These are phyloP conservation scores for Tillus elongatus DNA, from an alignment of 2,888 invertebrate species.

Conservation along the genomic window DNA sequence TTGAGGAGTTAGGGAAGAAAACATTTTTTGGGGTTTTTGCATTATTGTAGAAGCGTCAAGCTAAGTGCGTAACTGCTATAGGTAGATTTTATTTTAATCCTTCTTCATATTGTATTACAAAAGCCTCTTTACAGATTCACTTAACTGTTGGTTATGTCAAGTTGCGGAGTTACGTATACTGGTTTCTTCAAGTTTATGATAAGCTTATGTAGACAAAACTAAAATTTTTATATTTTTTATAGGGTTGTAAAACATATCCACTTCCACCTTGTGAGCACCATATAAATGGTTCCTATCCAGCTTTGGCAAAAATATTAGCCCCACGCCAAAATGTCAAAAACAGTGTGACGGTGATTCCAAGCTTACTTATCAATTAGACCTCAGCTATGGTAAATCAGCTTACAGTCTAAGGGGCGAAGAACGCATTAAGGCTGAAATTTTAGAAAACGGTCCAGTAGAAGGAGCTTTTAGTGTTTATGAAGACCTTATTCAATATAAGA, in stretches of 20 bases:
- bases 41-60: too few relatives aligned
- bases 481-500: slow-evolving; percentile 76
- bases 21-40: too few relatives aligned
- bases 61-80: too few relatives aligned
- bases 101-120: too few relatives aligned
- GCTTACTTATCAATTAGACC: slow-evolving; percentile 61
- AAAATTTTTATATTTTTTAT: too few relatives aligned
- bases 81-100: too few relatives aligned
- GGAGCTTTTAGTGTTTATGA: slow-evolving; percentile 79
- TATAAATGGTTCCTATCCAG: slow-evolving; percentile 64
- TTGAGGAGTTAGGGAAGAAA: too few relatives aligned
- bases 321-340: slow-evolving; percentile 61
- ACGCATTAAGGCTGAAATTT: slow-evolving; percentile 72
- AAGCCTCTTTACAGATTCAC: too few relatives aligned
- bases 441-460: slow-evolving; percentile 80
- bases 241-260: slow-evolving; percentile 80
- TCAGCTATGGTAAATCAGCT: slow-evolving; percentile 60
- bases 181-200: too few relatives aligned
- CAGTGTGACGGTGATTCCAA: slow-evolving; percentile 62
- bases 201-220: too few relatives aligned
- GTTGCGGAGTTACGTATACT: too few relatives aligned
- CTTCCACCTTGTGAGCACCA: slow-evolving; percentile 87
- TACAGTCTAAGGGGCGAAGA: slow-evolving; percentile 51
- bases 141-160: too few relatives aligned
- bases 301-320: slow-evolving; percentile 57